Evolutionary conservation across 1,140 invertebrate species (phyloP).

Genomic region (Drosophila paulistorum): DNA sequence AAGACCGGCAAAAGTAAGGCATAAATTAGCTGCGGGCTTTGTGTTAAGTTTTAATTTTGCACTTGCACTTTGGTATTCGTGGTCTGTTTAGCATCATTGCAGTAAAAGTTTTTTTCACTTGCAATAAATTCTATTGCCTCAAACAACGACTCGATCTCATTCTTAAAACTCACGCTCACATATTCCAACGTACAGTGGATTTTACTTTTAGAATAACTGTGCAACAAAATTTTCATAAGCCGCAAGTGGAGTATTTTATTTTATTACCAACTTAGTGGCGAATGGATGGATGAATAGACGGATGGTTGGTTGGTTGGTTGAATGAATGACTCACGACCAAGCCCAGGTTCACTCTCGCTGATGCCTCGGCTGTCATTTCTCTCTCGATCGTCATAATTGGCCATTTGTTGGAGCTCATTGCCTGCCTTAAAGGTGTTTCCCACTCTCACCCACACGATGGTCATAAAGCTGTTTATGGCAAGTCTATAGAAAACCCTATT

Average conservation of each 20-base stretch:
- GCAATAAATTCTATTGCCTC: constrained; percentile 34
- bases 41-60: constrained; percentile 64
- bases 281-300: constrained; percentile 23
- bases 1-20: constrained; percentile 50
- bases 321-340: constrained; percentile 38
- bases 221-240: constrained; percentile 8
- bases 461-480: constrained; percentile 21
- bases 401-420: constrained; percentile 29
- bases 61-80: constrained; percentile 37
- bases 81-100: constrained; percentile 41
- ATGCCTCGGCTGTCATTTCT: constrained; percentile 52
- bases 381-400: constrained; percentile 43
- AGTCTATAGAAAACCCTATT: constrained; percentile 7
- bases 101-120: constrained; percentile 28
- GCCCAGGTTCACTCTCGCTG: constrained; percentile 20
- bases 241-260: constrained; percentile 28
- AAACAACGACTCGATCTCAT: constrained; percentile 26
- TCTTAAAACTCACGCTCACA: constrained; percentile 20
- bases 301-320: too few species aligned
- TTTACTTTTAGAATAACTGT: constrained; percentile 32
- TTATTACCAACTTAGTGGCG: constrained; percentile 42
- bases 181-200: background rate
- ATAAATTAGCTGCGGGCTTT: constrained; percentile 68
- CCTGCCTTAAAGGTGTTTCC: constrained; percentile 49
- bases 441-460: constrained; percentile 31